phyloP scores from a whole-genome alignment of 2,797 vertebrate species.

The Kryptolebias ocellatus region DNA sequence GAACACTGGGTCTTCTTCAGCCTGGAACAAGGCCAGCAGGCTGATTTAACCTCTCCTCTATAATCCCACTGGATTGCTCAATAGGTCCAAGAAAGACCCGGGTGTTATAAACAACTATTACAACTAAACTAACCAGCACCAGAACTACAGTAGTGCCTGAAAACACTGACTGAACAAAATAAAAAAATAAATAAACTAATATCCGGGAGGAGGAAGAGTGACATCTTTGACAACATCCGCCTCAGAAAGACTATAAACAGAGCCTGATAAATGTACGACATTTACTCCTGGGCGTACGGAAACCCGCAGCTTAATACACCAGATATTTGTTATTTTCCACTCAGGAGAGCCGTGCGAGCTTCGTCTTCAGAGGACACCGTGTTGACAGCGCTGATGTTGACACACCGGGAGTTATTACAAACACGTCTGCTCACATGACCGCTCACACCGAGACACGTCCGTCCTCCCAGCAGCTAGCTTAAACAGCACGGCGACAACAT shows the following conservation, averaged over 20 bases:
- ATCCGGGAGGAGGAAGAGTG: not conserved
- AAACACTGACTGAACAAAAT: not conserved
- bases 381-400: constrained; percentile 36
- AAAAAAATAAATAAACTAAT: not conserved
- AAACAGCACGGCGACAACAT: constrained; percentile 3
- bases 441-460: constrained; percentile 46
- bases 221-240: not conserved
- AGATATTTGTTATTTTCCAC: not conserved
- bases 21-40: too few relatives aligned
- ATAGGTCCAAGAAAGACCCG: not conserved
- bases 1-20: not conserved
- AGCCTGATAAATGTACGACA: too few relatives aligned
- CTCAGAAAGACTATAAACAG: too few relatives aligned
- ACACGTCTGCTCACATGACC: constrained; percentile 58
- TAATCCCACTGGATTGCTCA: not conserved
- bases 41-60: not conserved
- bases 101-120: not conserved
- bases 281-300: too few relatives aligned
- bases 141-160: not conserved
- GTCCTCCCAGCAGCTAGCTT: constrained; percentile 40
- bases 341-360: too few relatives aligned
- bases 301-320: too few relatives aligned
- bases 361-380: too few relatives aligned
- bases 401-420: constrained; percentile 30
- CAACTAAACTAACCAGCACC: not conserved